These are phyloP conservation scores for Lordiphosa collinella DNA, from an alignment of 1,140 invertebrate species.

Conservation along the genomic window DNA sequence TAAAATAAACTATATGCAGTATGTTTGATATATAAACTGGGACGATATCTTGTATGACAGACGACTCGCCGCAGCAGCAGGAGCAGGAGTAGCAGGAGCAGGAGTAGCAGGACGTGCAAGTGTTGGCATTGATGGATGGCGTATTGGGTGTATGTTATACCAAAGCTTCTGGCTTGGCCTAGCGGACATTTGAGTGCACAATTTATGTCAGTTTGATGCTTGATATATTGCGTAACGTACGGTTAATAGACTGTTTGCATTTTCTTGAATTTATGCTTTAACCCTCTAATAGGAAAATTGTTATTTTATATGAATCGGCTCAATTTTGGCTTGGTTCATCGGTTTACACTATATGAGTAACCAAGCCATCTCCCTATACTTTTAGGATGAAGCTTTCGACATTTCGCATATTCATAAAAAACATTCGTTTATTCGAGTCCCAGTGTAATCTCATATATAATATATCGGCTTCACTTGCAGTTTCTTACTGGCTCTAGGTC, in stretches of 20 bases:
- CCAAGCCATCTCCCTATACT: no score
- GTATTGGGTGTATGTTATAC: no score
- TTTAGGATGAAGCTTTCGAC: no score
- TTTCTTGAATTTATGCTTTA: constrained; percentile 1
- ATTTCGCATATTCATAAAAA: no score
- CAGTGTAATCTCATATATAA: no score
- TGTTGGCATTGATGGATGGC: constrained; percentile 71
- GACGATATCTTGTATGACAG: constrained; percentile 50
- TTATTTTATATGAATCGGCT: no score
- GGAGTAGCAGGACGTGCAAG: constrained; percentile 42
- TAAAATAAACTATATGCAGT: neutral
- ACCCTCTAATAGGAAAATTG: no score
- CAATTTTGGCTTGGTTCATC: no score
- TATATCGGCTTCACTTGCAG: no score
- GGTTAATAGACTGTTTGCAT: constrained; percentile 1
- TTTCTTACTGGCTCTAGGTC: no score
- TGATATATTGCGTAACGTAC: constrained; percentile 55
- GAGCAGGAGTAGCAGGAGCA: neutral
- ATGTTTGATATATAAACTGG: neutral
- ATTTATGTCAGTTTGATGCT: constrained; percentile 64
- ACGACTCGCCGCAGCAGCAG: constrained; percentile 15
- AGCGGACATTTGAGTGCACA: constrained; percentile 49
- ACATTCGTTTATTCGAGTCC: no score
- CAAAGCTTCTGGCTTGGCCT: constrained; percentile 11
- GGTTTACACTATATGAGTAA: no score